These are phyloP conservation scores for Metacarcinus magister DNA, from an alignment of 2,888 invertebrate species.

Conservation along the genomic window DNA sequence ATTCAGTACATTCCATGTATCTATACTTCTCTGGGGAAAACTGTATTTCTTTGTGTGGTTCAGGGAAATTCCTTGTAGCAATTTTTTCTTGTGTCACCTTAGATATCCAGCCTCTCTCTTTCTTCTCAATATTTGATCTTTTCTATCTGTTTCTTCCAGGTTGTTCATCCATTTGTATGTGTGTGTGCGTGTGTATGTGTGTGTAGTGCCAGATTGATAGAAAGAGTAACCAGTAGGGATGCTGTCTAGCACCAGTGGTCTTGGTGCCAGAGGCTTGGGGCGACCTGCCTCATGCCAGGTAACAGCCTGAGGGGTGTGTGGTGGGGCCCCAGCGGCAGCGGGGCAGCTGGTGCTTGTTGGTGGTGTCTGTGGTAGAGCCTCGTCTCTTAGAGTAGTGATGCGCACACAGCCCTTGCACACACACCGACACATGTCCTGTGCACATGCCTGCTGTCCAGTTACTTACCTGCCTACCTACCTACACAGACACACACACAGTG, in stretches of 20 bases:
- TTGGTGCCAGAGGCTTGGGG: constrained; percentile 26
- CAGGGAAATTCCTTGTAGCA: too few species aligned
- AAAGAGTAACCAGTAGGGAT: constrained; percentile 56
- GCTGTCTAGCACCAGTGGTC: neutral
- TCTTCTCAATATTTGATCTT: too few species aligned
- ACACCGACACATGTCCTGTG: constrained; percentile 12
- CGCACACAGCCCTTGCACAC: constrained; percentile 63
- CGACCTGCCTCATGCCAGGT: neutral
- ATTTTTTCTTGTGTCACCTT: too few species aligned
- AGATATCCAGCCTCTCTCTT: too few species aligned
- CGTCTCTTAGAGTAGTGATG: constrained; percentile 63
- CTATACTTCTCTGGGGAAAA: too few species aligned
- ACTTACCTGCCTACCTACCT: constrained; percentile 26
- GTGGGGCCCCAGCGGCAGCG: constrained; percentile 50
- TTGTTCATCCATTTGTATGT: neutral
- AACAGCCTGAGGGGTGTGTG: constrained; percentile 35
- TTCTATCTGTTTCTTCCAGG: too few species aligned
- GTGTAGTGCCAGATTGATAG: neutral
- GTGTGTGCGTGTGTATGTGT: constrained; percentile 8
- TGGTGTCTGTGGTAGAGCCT: constrained; percentile 65
- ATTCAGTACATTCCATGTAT: too few species aligned
- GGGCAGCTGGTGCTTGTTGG: constrained; percentile 37
- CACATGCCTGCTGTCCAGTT: constrained; percentile 31
- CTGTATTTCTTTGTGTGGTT: too few species aligned
- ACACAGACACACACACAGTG: neutral